Evolutionary conservation across 2,888 invertebrate genomes (phyloP), one percentile per base, ranked within the genome.

Genomic region (Odontocerum albicorne): DNA sequence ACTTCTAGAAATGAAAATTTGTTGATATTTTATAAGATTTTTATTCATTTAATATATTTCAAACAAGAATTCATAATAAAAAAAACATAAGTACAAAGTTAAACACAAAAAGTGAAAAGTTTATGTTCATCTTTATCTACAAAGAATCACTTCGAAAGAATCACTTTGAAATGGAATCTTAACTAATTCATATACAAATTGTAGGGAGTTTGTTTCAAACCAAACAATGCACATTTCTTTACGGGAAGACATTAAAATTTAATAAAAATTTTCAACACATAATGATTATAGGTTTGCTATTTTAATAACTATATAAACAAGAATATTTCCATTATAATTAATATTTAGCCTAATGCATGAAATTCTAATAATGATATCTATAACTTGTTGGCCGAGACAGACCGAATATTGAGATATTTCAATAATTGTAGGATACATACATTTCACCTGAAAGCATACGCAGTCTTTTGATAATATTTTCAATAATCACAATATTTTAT

Each of bases 391-490:
- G 36, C 36, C 39, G 17, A 32, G 39, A 27, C 17, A 39, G 36
- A 47, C 47, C 21, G 36, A 47, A 47, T 22, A 36, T 21, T 35
- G 36, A 47, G 35, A 47, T 47, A 21, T 20, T 21, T 13, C 16
- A 12, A 19, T 49, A 39, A 39, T 19, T 33, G 19, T 40, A 42
- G 19, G 32, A 49, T 42, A 49, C 49, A 40, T 40, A 39, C 49
- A 49, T 40, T 31, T 32, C 32, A 32, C 27, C 32, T 33, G 49
- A 57, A 59, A 59, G 27, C 38, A 43, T 35, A 51, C 32, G 54
- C 60, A 60, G 60, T 60, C 60, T 60, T 60, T 60, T 57, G 36
- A 52, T 52, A 57, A 60, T 42, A 20, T 51, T 50, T 57, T 53
- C 42, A 53, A 57, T 49, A 47, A 57, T 57, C 52, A 57, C 52